These are phyloP conservation scores for Cryptosula pallasiana DNA, from an alignment of 2,888 invertebrate species.

Conservation along the genomic window DNA sequence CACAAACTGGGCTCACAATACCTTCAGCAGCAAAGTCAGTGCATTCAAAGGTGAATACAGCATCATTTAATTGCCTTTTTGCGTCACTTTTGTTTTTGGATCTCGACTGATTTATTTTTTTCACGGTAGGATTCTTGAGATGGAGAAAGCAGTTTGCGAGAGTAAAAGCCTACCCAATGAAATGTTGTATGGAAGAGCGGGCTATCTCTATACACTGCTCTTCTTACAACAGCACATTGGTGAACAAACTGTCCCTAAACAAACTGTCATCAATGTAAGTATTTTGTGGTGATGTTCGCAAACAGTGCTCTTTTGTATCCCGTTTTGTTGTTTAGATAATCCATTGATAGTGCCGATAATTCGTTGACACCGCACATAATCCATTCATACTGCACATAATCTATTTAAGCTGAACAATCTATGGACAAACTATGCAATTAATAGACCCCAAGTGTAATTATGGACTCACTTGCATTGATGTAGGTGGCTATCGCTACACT, in stretches of 20 bases:
- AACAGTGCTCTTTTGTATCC: too few species aligned
- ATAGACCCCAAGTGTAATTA: too few species aligned
- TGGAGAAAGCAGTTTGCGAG: conserved; percentile 59
- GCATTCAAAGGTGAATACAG: conserved; percentile 34
- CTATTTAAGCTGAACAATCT: too few species aligned
- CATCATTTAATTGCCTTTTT: not conserved
- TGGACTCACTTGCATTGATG: conserved; percentile 25
- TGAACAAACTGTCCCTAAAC: conserved; percentile 60
- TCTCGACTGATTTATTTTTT: not conserved
- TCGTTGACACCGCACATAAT: too few species aligned
- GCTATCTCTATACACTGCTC: conserved; percentile 73
- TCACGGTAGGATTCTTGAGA: conserved; percentile 58
- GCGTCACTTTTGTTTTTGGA: not conserved
- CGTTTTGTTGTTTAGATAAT: too few species aligned
- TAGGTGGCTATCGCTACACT: conserved; percentile 61
- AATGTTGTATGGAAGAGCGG: conserved; percentile 76
- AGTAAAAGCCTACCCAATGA: conserved; percentile 65
- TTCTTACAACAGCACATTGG: conserved; percentile 67
- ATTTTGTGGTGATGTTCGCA: too few species aligned
- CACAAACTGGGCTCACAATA: conserved; percentile 59
- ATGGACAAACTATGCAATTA: too few species aligned
- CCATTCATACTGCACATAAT: too few species aligned
- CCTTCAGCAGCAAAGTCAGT: conserved; percentile 50
- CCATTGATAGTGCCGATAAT: too few species aligned
- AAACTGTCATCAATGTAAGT: conserved; percentile 61